These are phyloP conservation scores for Penaeus chinensis DNA, from an alignment of 1,140 invertebrate species.

Conservation along the genomic window DNA sequence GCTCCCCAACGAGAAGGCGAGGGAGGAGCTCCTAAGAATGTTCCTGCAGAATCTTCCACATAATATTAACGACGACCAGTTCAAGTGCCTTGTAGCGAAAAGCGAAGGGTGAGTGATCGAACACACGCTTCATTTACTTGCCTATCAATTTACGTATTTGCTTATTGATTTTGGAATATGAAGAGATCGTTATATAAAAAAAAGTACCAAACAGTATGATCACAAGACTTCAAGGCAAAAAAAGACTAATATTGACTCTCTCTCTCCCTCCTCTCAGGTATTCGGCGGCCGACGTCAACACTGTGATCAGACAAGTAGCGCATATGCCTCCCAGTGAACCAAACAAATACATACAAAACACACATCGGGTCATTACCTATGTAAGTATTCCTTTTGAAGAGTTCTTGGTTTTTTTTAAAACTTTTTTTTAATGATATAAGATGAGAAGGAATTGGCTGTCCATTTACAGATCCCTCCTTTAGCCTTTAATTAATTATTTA, in stretches of 20 bases:
- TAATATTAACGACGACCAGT: conserved; percentile 56
- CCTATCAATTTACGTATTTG: not conserved
- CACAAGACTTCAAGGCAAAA: not conserved
- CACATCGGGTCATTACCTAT: conserved; percentile 45
- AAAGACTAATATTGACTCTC: not conserved
- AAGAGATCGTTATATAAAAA: not conserved
- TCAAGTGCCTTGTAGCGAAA: conserved; percentile 63
- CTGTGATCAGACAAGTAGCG: conserved; percentile 61
- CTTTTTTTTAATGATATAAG: not conserved
- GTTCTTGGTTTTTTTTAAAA: not conserved
- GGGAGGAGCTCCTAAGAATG: conserved; percentile 62
- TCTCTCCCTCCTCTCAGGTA: conserved; percentile 39
- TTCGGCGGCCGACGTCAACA: conserved; percentile 62
- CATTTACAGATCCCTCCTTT: not conserved
- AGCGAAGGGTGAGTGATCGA: conserved; percentile 61
- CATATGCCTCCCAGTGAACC: conserved; percentile 50
- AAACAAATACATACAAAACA: conserved; percentile 55
- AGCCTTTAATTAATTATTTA: not conserved
- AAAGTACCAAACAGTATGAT: too few relatives aligned
- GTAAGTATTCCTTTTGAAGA: conserved; percentile 35
- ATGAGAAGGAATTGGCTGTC: not conserved
- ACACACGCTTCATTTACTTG: not conserved
- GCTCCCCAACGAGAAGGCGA: conserved; percentile 59
- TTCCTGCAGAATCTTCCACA: conserved; percentile 60
- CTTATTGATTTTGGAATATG: not conserved